These are phyloP conservation scores for Rhinatrema bivittatum DNA, from an alignment of 2,797 vertebrate species.

Conservation along the genomic window DNA sequence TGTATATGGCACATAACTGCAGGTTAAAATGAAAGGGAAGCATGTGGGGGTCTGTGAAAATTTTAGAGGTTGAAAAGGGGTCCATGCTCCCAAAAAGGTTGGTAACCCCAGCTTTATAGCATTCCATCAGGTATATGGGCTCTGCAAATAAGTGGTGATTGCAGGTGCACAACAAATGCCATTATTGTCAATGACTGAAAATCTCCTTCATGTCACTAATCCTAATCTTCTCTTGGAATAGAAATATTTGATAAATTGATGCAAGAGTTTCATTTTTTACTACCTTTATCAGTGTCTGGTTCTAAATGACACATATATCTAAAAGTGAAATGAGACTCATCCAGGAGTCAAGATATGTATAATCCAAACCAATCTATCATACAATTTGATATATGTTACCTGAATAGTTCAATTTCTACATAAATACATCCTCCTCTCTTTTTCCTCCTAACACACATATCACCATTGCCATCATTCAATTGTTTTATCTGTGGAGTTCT, in stretches of 20 bases:
- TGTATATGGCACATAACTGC: no score
- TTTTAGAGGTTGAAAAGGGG: no score
- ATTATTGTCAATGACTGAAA: constrained; percentile 1
- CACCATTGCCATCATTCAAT: no score
- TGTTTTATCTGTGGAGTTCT: no score
- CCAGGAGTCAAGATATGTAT: background rate
- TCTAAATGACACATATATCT: background rate
- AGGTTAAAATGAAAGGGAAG: no score
- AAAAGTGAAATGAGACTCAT: background rate
- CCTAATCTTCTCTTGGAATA: constrained; percentile 1
- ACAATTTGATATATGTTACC: fast-evolving
- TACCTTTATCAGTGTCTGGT: constrained; percentile 7
- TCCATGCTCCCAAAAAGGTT: no score
- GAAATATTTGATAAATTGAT: constrained; percentile 10
- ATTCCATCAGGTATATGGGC: constrained; percentile 10
- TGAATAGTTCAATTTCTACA: no score
- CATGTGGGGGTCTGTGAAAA: no score
- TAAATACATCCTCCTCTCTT: no score
- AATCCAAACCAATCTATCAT: background rate
- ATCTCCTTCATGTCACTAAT: background rate
- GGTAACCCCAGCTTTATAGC: no score
- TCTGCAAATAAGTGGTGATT: background rate
- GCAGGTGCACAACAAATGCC: constrained; percentile 1
- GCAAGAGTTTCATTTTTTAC: constrained; percentile 4
- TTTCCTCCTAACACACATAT: no score